Evolutionary conservation across 2,888 invertebrate genomes (phyloP).

Genomic region (Drosophila suboccidentalis): DNA sequence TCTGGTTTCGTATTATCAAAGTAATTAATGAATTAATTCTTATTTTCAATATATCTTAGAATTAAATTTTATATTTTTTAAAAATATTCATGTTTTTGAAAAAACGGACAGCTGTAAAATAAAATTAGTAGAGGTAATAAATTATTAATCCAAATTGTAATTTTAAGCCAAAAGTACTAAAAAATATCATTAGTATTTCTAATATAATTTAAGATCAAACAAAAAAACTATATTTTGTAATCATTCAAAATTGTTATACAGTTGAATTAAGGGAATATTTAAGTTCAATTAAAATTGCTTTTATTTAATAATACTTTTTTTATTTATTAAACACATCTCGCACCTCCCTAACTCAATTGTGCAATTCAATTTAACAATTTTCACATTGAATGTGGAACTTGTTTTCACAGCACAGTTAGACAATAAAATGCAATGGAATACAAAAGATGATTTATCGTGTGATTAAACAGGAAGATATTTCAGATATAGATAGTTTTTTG

Average conservation of each 20-base stretch:
- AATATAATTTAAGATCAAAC: not conserved
- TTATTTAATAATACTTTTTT: no score
- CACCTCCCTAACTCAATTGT: not conserved
- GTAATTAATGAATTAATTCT: no score
- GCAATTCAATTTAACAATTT: conserved; percentile 25
- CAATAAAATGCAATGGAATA: conserved; percentile 52
- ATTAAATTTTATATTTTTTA: no score
- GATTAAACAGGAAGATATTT: conserved; percentile 80
- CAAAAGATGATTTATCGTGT: conserved; percentile 77
- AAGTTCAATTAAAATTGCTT: not conserved
- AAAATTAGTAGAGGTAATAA: no score
- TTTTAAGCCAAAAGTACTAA: no score
- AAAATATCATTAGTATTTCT: not conserved
- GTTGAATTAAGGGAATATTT: no score
- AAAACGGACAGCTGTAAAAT: no score
- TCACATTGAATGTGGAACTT: conserved; percentile 59
- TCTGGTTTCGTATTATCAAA: not conserved
- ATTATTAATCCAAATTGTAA: no score
- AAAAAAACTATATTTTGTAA: not conserved
- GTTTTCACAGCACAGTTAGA: conserved; percentile 60
- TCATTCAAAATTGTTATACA: no score
- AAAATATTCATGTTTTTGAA: no score
- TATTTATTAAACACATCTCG: no score
- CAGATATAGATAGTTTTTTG: conserved; percentile 21
- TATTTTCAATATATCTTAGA: no score